Evolutionary conservation across 2,888 invertebrate genomes (phyloP), one percentile per base, ranked within the genome.

Genomic region (Meteorus cinctellus): DNA sequence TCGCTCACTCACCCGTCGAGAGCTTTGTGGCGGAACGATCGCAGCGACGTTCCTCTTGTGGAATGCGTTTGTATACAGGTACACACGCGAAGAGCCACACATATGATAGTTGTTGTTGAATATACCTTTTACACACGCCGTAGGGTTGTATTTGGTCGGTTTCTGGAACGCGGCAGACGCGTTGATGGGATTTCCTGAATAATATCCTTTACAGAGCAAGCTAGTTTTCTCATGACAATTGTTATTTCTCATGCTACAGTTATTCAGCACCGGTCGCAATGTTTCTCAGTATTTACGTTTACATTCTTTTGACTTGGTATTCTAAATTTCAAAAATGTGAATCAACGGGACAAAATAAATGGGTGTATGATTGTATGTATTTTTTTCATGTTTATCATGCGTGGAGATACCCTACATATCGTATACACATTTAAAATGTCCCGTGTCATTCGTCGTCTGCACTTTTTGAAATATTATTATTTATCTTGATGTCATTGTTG

Each of bases 31-130:
- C n/a, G 62, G 73, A 66, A 75, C 78, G 84, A 84, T 82, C 81
- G 82, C 79, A 84, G 81, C 83, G 84, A 80, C 83, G 78, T 79
- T 83, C 81, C 80, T 75, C 75, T 76, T 81, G 68, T 77, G 84
- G 86, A 85, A 86, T 85, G 85, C 82, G 83, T 81, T 82, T 83
- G 81, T 78, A 75, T 72, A 76, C 65, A 72, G 55, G 36, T 68
- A 76, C 66, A 69, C 66, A 62, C 74, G 69, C 66, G 65, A 51
- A 41, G 66, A 63, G 48, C 27, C 27, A 19, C 67, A 67, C 27
- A 66, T 16, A 66, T 31, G 63, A 71, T 48, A 75, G 10, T n/a
- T 29, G 41, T 41, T 31, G 62, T 69, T 59, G 59, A n/a, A 51
- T 65, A 62, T 65, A 55, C 63, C 51, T 70, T 24, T 78, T 62